Conservation (phyloP, 2,888 invertebrate species). For the Spodoptera littoralis region DNA sequence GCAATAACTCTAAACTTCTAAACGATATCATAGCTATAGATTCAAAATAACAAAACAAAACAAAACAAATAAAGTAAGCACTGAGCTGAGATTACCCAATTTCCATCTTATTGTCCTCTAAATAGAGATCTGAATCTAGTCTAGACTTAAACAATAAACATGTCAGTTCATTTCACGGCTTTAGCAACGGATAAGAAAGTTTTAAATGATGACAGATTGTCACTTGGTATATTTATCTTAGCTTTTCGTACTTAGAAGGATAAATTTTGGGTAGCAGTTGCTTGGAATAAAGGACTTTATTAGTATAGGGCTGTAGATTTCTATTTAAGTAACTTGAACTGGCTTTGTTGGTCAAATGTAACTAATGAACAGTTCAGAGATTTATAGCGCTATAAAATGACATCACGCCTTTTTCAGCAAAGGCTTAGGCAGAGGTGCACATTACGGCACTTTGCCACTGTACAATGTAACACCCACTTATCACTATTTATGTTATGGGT, state of each 20-base stretch:
- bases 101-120: slow-evolving; percentile 43
- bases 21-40: not conserved
- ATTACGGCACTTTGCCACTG: too few relatives aligned
- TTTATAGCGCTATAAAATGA: too few relatives aligned
- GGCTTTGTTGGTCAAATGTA: too few relatives aligned
- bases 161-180: slow-evolving; percentile 40
- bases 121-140: slow-evolving; percentile 46
- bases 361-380: too few relatives aligned
- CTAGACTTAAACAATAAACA: slow-evolving; percentile 46
- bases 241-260: slow-evolving; percentile 2
- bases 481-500: too few relatives aligned
- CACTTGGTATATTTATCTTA: slow-evolving; percentile 25
- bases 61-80: slow-evolving; percentile 22
- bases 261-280: slow-evolving; percentile 11
- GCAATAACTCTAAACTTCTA: not conserved
- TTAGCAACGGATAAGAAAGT: slow-evolving; percentile 30
- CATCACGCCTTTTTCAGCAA: too few relatives aligned
- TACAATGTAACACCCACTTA: too few relatives aligned
- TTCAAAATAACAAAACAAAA: slow-evolving; percentile 17
- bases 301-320: too few relatives aligned
- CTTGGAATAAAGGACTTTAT: too few relatives aligned
- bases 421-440: too few relatives aligned
- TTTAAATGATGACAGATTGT: slow-evolving; percentile 39
- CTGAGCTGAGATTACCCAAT: slow-evolving; percentile 20
- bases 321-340: too few relatives aligned